phyloP scores from a whole-genome alignment of 1,140 invertebrate species.

The Lamellibrachia luymesi region DNA sequence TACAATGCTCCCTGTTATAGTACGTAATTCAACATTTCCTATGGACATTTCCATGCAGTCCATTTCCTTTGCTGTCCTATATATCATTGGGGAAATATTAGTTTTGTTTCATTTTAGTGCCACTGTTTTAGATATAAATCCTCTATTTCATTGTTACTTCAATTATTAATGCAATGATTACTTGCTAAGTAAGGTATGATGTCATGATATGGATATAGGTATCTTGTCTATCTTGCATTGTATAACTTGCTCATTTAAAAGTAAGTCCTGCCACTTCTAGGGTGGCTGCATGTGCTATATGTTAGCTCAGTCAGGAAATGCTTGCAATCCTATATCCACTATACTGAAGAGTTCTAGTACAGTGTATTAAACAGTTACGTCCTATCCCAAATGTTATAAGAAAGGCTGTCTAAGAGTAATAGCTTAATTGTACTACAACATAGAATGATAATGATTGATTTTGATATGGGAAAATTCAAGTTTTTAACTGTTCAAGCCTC shows the following conservation, averaged over 20 bases:
- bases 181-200: not conserved
- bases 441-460: not conserved
- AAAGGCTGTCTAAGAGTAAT: not conserved
- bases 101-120: not conserved
- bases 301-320: not conserved
- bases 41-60: not conserved
- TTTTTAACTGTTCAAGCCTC: not conserved
- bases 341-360: not conserved
- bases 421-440: not conserved
- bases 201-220: not conserved
- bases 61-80: not conserved
- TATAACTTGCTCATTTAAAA: not conserved
- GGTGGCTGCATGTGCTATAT: not conserved
- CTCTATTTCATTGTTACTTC: not conserved
- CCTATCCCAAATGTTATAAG: not conserved
- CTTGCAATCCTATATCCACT: not conserved
- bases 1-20: not conserved
- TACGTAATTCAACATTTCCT: not conserved
- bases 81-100: not conserved
- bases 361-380: not conserved
- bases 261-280: not conserved
- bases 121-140: not conserved
- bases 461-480: not conserved
- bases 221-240: not conserved
- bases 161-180: not conserved